Conservation (phyloP, 2,113 vertebrate species). For the Dendropsophus ebraccatus region DNA sequence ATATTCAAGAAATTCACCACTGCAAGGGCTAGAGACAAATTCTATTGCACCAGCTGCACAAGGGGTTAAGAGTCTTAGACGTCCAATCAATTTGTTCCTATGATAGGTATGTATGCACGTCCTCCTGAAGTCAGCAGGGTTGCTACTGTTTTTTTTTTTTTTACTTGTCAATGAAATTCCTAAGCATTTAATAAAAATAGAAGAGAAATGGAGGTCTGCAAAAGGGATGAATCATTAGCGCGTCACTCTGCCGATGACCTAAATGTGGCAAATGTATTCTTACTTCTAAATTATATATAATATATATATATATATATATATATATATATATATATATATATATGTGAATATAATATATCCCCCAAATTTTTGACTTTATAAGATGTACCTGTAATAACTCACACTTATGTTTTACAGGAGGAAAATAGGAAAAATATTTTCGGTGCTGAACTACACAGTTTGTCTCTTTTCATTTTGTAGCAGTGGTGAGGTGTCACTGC, state of each 20-base stretch:
- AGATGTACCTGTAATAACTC: no score
- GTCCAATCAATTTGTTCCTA: slow-evolving; percentile 32
- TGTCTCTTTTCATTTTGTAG: no score
- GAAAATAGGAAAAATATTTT: no score
- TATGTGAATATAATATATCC: no score
- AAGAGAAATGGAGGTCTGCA: not conserved
- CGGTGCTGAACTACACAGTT: no score
- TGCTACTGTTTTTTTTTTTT: not conserved
- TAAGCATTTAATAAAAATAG: not conserved
- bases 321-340: no score
- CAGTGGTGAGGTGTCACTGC: no score
- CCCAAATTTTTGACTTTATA: no score
- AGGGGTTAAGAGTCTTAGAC: slow-evolving; percentile 39
- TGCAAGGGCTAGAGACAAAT: slow-evolving; percentile 20
- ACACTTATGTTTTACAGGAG: no score
- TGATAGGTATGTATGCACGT: slow-evolving; percentile 3
- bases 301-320: no score
- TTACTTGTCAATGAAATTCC: not conserved
- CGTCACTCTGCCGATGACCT: not conserved
- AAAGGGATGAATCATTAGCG: not conserved
- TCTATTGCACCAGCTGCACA: slow-evolving; percentile 1
- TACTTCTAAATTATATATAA: no score
- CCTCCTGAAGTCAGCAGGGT: not conserved
- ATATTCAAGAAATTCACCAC: slow-evolving; percentile 44
- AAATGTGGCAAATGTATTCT: not conserved